These are phyloP conservation scores for Caenorhabditis sp. DNA, from an alignment of 2,888 invertebrate genomes.

Conservation along the genomic window DNA sequence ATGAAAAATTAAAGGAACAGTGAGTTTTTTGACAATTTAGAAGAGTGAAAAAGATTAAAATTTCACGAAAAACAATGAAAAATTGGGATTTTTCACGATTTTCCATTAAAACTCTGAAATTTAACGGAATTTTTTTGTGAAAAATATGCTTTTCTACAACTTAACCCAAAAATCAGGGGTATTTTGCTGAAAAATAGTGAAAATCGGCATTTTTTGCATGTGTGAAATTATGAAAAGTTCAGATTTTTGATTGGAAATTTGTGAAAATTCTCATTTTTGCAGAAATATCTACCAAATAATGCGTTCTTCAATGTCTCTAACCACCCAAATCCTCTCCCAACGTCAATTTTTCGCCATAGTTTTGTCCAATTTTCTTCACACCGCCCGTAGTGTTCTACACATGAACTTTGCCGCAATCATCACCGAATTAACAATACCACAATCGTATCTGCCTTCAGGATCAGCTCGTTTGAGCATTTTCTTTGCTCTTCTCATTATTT, in stretches of 20 bases:
- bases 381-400: constrained; percentile 61
- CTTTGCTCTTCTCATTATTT: constrained; percentile 64
- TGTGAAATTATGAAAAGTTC: no score
- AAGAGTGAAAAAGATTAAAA: not conserved
- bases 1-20: not conserved
- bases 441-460: constrained; percentile 61
- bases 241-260: no score
- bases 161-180: no score
- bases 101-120: not conserved
- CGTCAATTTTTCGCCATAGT: constrained; percentile 62
- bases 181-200: no score
- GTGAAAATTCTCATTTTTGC: no score
- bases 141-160: no score
- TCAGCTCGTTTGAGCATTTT: constrained; percentile 60
- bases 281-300: constrained; percentile 19
- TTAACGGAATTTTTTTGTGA: no score
- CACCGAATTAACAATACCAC: constrained; percentile 67
- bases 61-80: no score
- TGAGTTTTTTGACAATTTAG: constrained; percentile 3
- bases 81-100: not conserved
- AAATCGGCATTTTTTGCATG: no score
- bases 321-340: constrained; percentile 56
- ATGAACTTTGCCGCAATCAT: constrained; percentile 70
- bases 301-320: constrained; percentile 34
- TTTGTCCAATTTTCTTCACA: constrained; percentile 65